These are phyloP conservation scores for Porites evermanni DNA, from an alignment of 92 coral and sea anemone species.

Conservation along the genomic window DNA sequence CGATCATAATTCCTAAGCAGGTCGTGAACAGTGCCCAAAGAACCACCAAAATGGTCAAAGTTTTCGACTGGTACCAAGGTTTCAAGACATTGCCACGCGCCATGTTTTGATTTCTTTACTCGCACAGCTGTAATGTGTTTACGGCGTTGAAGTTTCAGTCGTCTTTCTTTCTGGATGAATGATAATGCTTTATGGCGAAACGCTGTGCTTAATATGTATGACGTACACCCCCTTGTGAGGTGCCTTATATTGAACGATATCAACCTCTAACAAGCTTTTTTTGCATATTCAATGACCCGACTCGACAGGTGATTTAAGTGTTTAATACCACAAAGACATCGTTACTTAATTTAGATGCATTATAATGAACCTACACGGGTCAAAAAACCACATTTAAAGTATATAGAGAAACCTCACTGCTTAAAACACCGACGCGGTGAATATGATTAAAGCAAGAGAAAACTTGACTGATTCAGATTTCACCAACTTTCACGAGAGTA, in stretches of 20 bases:
- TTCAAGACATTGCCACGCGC: slow-evolving; percentile 53
- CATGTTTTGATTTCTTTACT: slow-evolving; percentile 33
- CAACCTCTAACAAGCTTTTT: not conserved
- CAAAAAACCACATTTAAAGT: not conserved
- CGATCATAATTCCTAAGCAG: slow-evolving; percentile 92
- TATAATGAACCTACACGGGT: not conserved
- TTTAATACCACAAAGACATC: slow-evolving; percentile 14
- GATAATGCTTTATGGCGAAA: slow-evolving; percentile 7
- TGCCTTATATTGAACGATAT: slow-evolving; percentile 21
- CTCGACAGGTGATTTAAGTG: not conserved
- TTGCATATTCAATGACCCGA: not conserved
- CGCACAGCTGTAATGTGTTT: slow-evolving; percentile 3
- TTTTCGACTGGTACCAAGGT: slow-evolving; percentile 94
- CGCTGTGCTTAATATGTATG: slow-evolving; percentile 18
- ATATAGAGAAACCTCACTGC: not conserved
- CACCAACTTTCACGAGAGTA: no score
- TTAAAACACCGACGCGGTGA: not conserved
- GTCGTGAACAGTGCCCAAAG: slow-evolving; percentile 88
- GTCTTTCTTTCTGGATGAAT: slow-evolving; percentile 20
- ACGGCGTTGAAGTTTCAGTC: slow-evolving; percentile 24
- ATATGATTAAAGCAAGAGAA: not conserved
- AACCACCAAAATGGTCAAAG: slow-evolving; percentile 81
- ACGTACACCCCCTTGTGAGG: slow-evolving; percentile 23
- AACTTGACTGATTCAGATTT: no score
- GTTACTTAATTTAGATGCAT: not conserved